Conservation (phyloP, 1,140 invertebrate species). For the Colletes gigas region DNA sequence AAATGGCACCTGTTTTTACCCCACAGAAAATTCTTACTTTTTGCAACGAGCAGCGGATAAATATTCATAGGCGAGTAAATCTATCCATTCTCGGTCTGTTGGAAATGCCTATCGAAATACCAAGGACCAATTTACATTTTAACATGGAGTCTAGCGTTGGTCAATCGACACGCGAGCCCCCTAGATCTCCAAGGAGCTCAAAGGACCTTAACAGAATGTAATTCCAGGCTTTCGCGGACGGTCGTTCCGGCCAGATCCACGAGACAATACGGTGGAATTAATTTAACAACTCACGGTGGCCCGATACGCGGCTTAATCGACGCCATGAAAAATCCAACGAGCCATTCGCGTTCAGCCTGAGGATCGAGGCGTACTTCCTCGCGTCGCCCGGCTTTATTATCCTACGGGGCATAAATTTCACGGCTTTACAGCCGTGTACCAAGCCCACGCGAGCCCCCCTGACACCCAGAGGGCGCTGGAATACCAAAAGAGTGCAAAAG, state of each 20-base stretch:
- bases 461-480: conserved; percentile 33
- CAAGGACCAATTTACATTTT: conserved; percentile 27
- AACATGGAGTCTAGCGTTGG: not conserved
- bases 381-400: conserved; percentile 52
- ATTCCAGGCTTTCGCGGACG: not conserved
- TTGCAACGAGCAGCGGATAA: conserved; percentile 2
- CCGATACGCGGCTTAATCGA: conserved; percentile 16
- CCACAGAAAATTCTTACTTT: too few relatives aligned
- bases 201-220: not conserved
- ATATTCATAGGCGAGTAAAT: conserved; percentile 14
- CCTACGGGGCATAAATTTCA: conserved; percentile 51
- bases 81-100: not conserved
- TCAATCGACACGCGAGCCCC: conserved; percentile 21
- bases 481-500: conserved; percentile 33
- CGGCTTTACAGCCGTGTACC: conserved; percentile 11
- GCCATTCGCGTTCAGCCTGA: not conserved
- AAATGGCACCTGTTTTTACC: too few relatives aligned
- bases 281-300: conserved; percentile 2
- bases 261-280: conserved; percentile 10
- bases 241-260: not conserved
- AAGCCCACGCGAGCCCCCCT: conserved; percentile 15
- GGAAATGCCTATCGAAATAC: conserved; percentile 15
- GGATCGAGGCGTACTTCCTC: not conserved
- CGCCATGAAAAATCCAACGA: conserved; percentile 24
- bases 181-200: too few relatives aligned